A percentile compares a stretch with the other conserved stretches of the same genome.
Evolutionary conservation across 1,140 invertebrate species (phyloP).

Genomic region (Euwallacea similis): DNA sequence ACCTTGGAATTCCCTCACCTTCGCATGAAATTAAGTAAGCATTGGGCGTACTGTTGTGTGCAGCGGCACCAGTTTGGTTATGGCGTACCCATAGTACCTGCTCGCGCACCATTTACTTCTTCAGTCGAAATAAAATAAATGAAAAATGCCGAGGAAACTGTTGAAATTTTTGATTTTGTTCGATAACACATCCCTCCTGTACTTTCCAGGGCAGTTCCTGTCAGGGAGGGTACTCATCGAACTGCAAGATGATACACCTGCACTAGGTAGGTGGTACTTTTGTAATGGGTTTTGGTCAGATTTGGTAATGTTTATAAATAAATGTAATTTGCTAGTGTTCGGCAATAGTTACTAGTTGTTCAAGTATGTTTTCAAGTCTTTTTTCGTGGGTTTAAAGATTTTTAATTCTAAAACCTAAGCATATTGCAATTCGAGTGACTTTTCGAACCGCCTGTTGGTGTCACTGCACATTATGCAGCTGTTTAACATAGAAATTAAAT

Average conservation of each 20-base stretch:
- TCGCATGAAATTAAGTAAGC: conserved; percentile 35
- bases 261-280: conserved; percentile 66
- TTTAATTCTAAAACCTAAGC: neutral
- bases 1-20: conserved; percentile 43
- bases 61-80: conserved; percentile 29
- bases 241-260: conserved; percentile 88
- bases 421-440: neutral
- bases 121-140: conserved; percentile 18
- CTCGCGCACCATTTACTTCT: conserved; percentile 3
- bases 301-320: conserved; percentile 24
- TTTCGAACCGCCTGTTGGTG: neutral
- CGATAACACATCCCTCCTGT: conserved; percentile 89
- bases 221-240: conserved; percentile 89
- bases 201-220: conserved; percentile 90
- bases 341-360: no score
- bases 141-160: conserved; percentile 80
- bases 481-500: no score
- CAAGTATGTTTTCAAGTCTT: no score
- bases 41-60: conserved; percentile 18
- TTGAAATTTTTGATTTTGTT: conserved; percentile 92
- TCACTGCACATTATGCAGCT: neutral
- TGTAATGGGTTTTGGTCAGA: conserved; percentile 41
- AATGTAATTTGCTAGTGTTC: no score
- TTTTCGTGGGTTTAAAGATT: no score
- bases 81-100: conserved; percentile 20